Conservation (phyloP, 1,140 invertebrate genomes). For the Trichoplusia ni region DNA sequence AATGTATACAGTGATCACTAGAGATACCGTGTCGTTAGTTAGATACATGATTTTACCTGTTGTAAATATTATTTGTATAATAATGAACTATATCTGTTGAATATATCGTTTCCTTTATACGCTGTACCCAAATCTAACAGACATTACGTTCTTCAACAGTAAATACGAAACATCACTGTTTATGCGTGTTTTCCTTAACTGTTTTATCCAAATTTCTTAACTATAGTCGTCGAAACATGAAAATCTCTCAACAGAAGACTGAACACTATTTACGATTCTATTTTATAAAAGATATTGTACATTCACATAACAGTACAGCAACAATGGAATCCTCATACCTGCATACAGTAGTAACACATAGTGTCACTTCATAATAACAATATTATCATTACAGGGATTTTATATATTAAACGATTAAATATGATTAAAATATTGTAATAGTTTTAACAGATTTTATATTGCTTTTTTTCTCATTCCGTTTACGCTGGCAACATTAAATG, state of each 20-base stretch:
- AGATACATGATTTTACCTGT: slow-evolving; percentile 44
- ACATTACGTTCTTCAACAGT: slow-evolving; percentile 34
- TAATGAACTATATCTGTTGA: slow-evolving; percentile 43
- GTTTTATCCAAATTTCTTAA: slow-evolving; percentile 39
- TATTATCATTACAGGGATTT: slow-evolving; percentile 82
- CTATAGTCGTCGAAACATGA: slow-evolving; percentile 55
- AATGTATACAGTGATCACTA: slow-evolving; percentile 73
- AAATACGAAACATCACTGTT: slow-evolving; percentile 16
- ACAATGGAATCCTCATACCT: slow-evolving; percentile 42
- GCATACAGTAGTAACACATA: slow-evolving; percentile 61
- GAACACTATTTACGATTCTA: slow-evolving; percentile 80
- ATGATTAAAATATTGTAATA: slow-evolving; percentile 75
- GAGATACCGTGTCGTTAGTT: slow-evolving; percentile 27
- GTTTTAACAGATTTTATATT: slow-evolving; percentile 71
- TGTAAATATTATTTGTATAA: slow-evolving; percentile 67
- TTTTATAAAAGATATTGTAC: slow-evolving; percentile 77
- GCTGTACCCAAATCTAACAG: slow-evolving; percentile 38
- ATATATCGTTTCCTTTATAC: slow-evolving; percentile 45
- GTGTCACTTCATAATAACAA: slow-evolving; percentile 77
- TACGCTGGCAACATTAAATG: slow-evolving; percentile 41
- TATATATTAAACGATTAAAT: slow-evolving; percentile 66
- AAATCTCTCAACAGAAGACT: slow-evolving; percentile 77
- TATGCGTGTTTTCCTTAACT: slow-evolving; percentile 3
- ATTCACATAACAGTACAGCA: slow-evolving; percentile 67
- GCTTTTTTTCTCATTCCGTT: slow-evolving; percentile 61